Evolutionary conservation across 2,888 invertebrate genomes (phyloP).

Genomic region (Emesis furor): DNA sequence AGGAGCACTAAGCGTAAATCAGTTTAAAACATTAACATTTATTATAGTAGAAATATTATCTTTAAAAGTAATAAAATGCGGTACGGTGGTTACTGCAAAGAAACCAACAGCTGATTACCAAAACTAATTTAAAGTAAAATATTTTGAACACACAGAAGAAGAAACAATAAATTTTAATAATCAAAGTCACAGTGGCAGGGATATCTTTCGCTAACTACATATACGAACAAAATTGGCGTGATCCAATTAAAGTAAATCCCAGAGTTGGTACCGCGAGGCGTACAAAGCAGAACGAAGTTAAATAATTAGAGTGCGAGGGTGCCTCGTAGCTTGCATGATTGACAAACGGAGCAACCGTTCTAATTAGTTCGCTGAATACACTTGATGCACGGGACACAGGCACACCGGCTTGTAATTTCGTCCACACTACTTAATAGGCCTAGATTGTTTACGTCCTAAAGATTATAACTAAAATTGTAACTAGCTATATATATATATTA

Average conservation of each 20-base stretch:
- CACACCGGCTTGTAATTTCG: conserved; percentile 74
- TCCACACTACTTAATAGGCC: background rate
- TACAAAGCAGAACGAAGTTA: conserved; percentile 80
- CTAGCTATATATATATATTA: too few species aligned
- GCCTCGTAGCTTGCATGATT: conserved; percentile 82
- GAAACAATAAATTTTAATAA: background rate
- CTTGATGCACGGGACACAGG: conserved; percentile 77
- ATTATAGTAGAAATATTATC: too few species aligned
- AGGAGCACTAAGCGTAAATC: too few species aligned
- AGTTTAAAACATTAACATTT: too few species aligned
- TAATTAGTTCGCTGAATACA: conserved; percentile 87
- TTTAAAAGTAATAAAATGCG: too few species aligned
- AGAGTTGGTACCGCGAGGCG: conserved; percentile 71
- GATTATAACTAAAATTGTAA: too few species aligned
- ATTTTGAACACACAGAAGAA: background rate
- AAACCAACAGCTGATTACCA: too few species aligned
- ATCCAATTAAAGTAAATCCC: conserved; percentile 81
- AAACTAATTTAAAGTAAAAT: background rate
- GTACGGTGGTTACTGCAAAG: too few species aligned
- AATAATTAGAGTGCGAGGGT: conserved; percentile 80
- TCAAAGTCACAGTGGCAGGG: background rate
- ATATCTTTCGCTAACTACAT: conserved; percentile 51
- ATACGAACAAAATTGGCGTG: conserved; percentile 75
- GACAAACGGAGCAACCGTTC: conserved; percentile 86
- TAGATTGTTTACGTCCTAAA: too few species aligned